Evolutionary conservation across 2,113 vertebrate genomes (phyloP).

Genomic region (Notothenia coriiceps): DNA sequence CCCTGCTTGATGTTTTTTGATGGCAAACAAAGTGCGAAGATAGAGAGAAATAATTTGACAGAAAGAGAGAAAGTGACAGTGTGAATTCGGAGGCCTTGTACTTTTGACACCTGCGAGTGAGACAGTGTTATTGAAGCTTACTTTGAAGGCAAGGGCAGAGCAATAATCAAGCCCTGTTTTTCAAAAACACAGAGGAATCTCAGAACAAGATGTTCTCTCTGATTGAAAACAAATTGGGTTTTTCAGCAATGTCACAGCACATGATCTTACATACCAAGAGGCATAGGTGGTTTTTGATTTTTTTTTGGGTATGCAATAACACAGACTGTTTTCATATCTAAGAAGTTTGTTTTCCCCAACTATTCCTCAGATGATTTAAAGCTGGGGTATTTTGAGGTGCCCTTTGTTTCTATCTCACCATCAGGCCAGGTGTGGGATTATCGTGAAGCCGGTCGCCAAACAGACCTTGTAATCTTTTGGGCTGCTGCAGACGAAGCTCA

Average conservation of each 20-base stretch:
- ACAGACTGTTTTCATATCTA: slow-evolving; percentile 62
- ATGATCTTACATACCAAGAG: slow-evolving; percentile 59
- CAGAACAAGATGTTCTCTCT: slow-evolving; percentile 67
- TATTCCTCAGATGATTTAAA: slow-evolving; percentile 44
- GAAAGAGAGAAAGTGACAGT: slow-evolving; percentile 69
- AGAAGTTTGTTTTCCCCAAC: slow-evolving; percentile 52
- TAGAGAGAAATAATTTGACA: slow-evolving; percentile 71
- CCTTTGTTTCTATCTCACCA: slow-evolving; percentile 62
- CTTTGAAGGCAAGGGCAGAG: slow-evolving; percentile 79
- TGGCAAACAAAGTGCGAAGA: slow-evolving; percentile 71
- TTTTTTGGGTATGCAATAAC: slow-evolving; percentile 53
- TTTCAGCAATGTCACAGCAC: slow-evolving; percentile 65
- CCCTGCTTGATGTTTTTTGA: slow-evolving; percentile 69
- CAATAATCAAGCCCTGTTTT: slow-evolving; percentile 77
- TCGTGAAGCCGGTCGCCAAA: slow-evolving; percentile 29
- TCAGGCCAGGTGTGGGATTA: slow-evolving; percentile 66
- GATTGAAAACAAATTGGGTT: slow-evolving; percentile 82
- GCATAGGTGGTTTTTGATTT: slow-evolving; percentile 63
- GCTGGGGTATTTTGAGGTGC: slow-evolving; percentile 40
- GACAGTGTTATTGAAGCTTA: slow-evolving; percentile 74
- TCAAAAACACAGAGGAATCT: slow-evolving; percentile 68
- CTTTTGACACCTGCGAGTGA: slow-evolving; percentile 75
- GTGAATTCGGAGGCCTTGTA: slow-evolving; percentile 71
- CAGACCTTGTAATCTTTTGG: slow-evolving; percentile 50
- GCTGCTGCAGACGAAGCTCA: slow-evolving; percentile 43